Evolutionary conservation across 2,113 vertebrate species (phyloP).

Genomic region (Pterophyllum scalare): DNA sequence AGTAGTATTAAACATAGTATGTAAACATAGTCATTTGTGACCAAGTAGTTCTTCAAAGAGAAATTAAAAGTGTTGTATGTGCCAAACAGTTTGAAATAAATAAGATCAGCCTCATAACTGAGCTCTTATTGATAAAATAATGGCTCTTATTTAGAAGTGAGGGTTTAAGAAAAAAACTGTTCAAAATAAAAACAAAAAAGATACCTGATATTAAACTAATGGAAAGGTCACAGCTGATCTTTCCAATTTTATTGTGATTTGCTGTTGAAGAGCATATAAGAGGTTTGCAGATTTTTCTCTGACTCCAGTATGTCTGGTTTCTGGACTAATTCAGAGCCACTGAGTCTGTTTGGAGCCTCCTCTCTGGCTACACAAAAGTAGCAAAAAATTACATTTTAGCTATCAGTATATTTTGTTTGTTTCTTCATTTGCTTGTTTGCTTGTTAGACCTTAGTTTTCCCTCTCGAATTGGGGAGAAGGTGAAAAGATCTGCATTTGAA

Average conservation of each 20-base stretch:
- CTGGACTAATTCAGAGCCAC: background rate
- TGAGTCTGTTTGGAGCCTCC: background rate
- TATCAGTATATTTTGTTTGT: background rate
- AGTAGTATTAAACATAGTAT: background rate
- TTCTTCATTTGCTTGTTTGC: background rate
- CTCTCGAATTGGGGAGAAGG: background rate
- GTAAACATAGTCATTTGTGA: too few relatives aligned
- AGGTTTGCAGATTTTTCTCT: background rate
- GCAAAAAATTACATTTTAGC: background rate
- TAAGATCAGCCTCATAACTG: background rate
- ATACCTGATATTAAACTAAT: background rate
- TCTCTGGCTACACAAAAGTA: background rate
- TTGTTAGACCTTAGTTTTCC: background rate
- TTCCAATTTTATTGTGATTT: background rate
- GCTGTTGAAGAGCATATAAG: background rate
- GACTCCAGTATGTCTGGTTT: background rate
- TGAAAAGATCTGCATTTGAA: background rate
- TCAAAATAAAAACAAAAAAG: background rate
- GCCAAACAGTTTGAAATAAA: constrained; percentile 1
- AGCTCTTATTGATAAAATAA: background rate
- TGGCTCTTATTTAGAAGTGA: background rate
- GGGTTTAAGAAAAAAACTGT: background rate
- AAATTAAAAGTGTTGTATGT: background rate
- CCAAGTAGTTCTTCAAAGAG: too few relatives aligned
- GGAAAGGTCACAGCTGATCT: background rate